A percentile compares a stretch with the other conserved stretches of the same genome.
phyloP scores from a whole-genome alignment of 2,797 vertebrate species.

The Onychomys leucogaster region DNA sequence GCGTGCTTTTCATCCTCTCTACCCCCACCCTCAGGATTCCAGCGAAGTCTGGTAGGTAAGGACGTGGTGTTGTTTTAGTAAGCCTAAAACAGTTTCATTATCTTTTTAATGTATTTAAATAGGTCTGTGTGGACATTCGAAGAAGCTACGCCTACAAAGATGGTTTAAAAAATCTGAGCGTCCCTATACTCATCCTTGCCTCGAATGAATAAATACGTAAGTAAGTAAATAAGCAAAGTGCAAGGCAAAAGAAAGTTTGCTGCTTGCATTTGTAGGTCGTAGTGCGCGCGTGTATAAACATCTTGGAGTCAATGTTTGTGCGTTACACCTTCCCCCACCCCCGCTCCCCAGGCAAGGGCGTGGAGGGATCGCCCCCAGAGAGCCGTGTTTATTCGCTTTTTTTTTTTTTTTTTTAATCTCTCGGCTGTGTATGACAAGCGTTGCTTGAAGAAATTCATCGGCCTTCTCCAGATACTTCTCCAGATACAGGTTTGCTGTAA shows the following conservation, averaged over 20 bases:
- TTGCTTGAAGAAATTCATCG: constrained; percentile 87
- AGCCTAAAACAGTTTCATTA: constrained; percentile 51
- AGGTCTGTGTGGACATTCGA: constrained; percentile 54
- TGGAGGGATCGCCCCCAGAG: constrained; percentile 82
- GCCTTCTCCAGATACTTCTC: constrained; percentile 85
- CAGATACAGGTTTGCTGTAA: constrained; percentile 78
- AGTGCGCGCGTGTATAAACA: constrained; percentile 46
- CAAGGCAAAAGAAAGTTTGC: constrained; percentile 69
- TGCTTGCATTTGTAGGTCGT: constrained; percentile 16
- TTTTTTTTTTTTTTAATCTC: constrained; percentile 74
- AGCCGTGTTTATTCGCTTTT: constrained; percentile 84
- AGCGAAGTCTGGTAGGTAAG: constrained; percentile 53
- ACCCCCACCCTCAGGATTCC: not conserved
- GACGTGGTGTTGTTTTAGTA: constrained; percentile 51
- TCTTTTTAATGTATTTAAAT: constrained; percentile 58
- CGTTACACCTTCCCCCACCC: not conserved
- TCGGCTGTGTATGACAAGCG: constrained; percentile 84
- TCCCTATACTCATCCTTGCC: not conserved
- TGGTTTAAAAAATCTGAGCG: constrained; percentile 27
- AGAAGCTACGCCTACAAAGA: constrained; percentile 30
- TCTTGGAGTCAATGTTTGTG: not conserved
- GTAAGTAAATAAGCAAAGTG: not conserved
- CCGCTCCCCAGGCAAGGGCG: constrained; percentile 32
- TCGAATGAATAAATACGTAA: not conserved
- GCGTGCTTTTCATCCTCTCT: not conserved